Conservation (phyloP, 2,888 invertebrate species). For the Leucophenga maculata region DNA sequence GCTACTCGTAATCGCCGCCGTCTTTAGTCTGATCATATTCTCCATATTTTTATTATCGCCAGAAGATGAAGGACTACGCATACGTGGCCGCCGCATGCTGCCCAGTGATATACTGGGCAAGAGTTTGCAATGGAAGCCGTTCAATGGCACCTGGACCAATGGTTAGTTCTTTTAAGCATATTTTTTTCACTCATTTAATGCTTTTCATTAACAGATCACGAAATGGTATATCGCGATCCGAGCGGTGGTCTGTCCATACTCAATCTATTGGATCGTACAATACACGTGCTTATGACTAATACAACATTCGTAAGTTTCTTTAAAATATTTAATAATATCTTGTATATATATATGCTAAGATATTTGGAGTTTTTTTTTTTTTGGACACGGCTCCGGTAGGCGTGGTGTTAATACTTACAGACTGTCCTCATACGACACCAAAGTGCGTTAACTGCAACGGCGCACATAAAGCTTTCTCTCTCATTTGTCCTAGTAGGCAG, state of each 20-base stretch:
- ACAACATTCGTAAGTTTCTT: constrained; percentile 83
- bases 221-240: constrained; percentile 83
- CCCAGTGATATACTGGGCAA: constrained; percentile 79
- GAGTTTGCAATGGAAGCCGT: constrained; percentile 76
- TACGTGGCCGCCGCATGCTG: constrained; percentile 79
- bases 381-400: too few relatives aligned
- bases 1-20: constrained; percentile 89
- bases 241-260: constrained; percentile 85
- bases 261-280: constrained; percentile 83
- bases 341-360: not conserved
- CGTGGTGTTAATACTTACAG: too few relatives aligned
- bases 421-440: too few relatives aligned
- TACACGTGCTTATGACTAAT: constrained; percentile 83
- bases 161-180: constrained; percentile 72
- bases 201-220: constrained; percentile 75
- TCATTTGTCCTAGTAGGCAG: too few relatives aligned
- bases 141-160: constrained; percentile 85
- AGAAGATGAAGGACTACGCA: constrained; percentile 78
- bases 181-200: constrained; percentile 13
- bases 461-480: too few relatives aligned
- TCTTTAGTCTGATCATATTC: constrained; percentile 90
- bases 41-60: constrained; percentile 93
- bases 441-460: too few relatives aligned
- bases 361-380: too few relatives aligned
- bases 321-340: not conserved